Evolutionary conservation across 2,113 vertebrate genomes (phyloP), one percentile per base, ranked within the genome.

Genomic region (Plestiodon gilberti): DNA sequence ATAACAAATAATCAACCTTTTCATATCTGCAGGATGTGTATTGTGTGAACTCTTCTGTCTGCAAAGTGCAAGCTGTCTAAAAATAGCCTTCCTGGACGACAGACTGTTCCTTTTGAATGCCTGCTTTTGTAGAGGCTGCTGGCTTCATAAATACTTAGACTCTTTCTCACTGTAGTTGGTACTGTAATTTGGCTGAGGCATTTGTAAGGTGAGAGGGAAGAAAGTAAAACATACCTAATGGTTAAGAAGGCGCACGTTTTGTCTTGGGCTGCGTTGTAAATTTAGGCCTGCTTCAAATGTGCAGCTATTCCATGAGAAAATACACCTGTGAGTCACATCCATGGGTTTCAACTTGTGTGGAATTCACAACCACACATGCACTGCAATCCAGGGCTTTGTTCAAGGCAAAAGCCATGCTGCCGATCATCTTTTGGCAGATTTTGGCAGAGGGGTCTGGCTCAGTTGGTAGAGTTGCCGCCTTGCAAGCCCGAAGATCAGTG

Each of bases 11-110:
- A 57, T 59, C 65, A 65, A 38, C 30, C 6, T 57, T 81, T 57
- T 10, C 23, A 48, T 70, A 25, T 38, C 55, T 92, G 94, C 93
- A 95, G 95, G 94, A 94, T 94, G 91, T 93, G 87, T 86, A 84
- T 82, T 90, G 82, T 81, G 89, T 78, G 88, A 92, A 90, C 90
- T 87, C 23, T 80, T 77, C 6, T 9, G 82, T 78, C 6, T 9
- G 78, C 10, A 86, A 80, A 78, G 82, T 0, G 0, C 0, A 22
- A 0, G 22, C 70, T 94, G 89, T 93, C 92, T 92, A 94, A 92
- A 91, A 91, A 18, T 78, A 76, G 79, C 88, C 83, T 96, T 96
- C 94, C 95, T 91, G 88, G 88, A 61, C 90, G 86, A 75, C 43
- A 62, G 65, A 74, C 81, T 33, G 52, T 86, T 81, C 88, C 89